A percentile compares a stretch with the other conserved stretches of the same genome.
Conservation (phyloP, 2,113 vertebrate species). For the Thalassarche chlororhynchos region DNA sequence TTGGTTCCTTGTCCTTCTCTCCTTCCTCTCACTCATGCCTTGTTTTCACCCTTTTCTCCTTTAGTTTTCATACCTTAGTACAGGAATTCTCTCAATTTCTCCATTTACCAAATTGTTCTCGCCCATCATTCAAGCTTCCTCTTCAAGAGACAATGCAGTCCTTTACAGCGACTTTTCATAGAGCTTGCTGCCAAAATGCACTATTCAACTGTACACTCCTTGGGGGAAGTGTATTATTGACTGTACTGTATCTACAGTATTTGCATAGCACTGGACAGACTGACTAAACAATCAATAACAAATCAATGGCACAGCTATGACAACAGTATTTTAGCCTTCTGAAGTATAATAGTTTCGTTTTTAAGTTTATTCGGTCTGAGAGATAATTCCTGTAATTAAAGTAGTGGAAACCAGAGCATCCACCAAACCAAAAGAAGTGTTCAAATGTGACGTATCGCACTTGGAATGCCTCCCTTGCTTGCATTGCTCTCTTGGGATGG, state of each 20-base stretch:
- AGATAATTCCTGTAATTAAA: slow-evolving; percentile 23
- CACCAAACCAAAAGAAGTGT: slow-evolving; percentile 1
- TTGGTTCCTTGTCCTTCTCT: background rate
- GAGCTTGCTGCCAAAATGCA: background rate
- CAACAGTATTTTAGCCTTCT: background rate
- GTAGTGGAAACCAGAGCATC: slow-evolving; percentile 28
- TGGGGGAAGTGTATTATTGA: background rate
- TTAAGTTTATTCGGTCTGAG: background rate
- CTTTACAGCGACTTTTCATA: background rate
- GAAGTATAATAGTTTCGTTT: background rate
- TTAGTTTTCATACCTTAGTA: background rate
- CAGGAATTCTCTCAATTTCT: background rate
- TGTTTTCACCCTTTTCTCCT: background rate
- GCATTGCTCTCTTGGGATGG: slow-evolving; percentile 3
- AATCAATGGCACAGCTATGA: background rate
- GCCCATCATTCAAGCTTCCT: background rate
- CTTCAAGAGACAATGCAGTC: background rate
- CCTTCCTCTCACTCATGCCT: background rate
- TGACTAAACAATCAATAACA: background rate
- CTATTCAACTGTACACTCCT: background rate
- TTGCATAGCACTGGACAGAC: background rate
- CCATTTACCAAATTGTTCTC: background rate
- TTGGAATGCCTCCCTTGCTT: slow-evolving; percentile 44
- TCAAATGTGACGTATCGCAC: background rate
- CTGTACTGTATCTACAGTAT: background rate